These are phyloP conservation scores for Micrastur ruficollis DNA, from an alignment of 2,797 vertebrate species.

Conservation along the genomic window DNA sequence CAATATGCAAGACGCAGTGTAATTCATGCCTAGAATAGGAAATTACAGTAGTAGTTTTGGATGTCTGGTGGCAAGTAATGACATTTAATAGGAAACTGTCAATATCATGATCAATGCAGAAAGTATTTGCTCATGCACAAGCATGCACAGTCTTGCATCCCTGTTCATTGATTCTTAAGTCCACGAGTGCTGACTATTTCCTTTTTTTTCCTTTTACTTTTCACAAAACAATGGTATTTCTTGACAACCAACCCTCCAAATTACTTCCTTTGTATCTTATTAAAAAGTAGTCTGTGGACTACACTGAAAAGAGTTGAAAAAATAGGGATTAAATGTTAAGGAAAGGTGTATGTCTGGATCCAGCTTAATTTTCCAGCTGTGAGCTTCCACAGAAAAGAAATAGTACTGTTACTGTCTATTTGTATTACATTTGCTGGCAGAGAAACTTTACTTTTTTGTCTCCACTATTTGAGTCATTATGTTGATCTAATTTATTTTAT, in stretches of 20 bases:
- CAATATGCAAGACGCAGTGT: not conserved
- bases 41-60: not conserved
- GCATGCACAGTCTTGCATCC: not conserved
- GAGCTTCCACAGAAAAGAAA: constrained; percentile 3
- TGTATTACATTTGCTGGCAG: constrained; percentile 27
- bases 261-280: not conserved
- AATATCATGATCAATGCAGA: not conserved
- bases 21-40: not conserved
- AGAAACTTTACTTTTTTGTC: constrained; percentile 6
- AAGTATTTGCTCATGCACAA: not conserved
- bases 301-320: not conserved
- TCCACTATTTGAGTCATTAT: constrained; percentile 28
- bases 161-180: not conserved
- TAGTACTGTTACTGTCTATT: not conserved
- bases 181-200: not conserved
- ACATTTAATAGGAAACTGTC: not conserved
- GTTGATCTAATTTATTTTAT: constrained; percentile 42
- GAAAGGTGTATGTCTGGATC: not conserved
- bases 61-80: not conserved
- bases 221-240: not conserved
- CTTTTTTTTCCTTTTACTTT: not conserved
- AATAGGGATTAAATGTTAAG: not conserved
- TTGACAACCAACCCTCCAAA: not conserved
- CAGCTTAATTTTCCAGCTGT: not conserved
- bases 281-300: not conserved